These are phyloP conservation scores for Gryon sp. DNA, from an alignment of 1,140 invertebrate genomes.

Conservation along the genomic window DNA sequence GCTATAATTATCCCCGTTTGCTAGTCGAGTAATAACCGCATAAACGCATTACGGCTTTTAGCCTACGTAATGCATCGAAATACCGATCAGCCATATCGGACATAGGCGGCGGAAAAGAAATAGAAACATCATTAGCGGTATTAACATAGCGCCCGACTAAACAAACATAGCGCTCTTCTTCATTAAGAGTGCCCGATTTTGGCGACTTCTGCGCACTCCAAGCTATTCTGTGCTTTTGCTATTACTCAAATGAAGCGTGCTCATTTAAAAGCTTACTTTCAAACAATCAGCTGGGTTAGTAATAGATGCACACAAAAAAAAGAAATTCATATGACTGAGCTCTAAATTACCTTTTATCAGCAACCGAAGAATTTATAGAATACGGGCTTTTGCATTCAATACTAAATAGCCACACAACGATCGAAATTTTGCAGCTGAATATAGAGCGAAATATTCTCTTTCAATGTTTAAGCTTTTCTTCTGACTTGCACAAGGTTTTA, in stretches of 20 bases:
- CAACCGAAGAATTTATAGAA: constrained; percentile 10
- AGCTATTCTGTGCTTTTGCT: background rate
- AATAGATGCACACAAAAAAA: constrained; percentile 26
- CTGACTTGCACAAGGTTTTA: too few relatives aligned
- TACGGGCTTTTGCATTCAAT: constrained; percentile 3
- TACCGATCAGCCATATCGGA: constrained; percentile 41
- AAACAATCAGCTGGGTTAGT: constrained; percentile 16
- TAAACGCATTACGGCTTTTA: constrained; percentile 67
- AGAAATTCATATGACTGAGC: background rate
- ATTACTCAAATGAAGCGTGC: constrained; percentile 33
- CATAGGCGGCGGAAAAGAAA: constrained; percentile 39
- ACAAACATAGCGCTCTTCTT: constrained; percentile 35
- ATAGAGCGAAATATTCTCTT: too few relatives aligned
- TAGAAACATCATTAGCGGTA: constrained; percentile 56
- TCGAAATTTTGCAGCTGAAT: too few relatives aligned
- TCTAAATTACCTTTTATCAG: constrained; percentile 30
- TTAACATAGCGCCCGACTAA: constrained; percentile 32
- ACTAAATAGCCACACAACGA: too few relatives aligned
- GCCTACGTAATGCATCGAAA: constrained; percentile 29
- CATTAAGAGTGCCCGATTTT: constrained; percentile 11
- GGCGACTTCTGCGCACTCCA: constrained; percentile 18
- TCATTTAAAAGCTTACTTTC: constrained; percentile 39
- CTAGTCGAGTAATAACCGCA: constrained; percentile 64
- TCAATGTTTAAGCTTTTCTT: too few relatives aligned
- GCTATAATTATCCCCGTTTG: constrained; percentile 64